Percentiles rank a stretch among this genome's conserved stretches.
phyloP scores from a whole-genome alignment of 2,888 invertebrate genomes.

The Euplagia quadripunctaria region DNA sequence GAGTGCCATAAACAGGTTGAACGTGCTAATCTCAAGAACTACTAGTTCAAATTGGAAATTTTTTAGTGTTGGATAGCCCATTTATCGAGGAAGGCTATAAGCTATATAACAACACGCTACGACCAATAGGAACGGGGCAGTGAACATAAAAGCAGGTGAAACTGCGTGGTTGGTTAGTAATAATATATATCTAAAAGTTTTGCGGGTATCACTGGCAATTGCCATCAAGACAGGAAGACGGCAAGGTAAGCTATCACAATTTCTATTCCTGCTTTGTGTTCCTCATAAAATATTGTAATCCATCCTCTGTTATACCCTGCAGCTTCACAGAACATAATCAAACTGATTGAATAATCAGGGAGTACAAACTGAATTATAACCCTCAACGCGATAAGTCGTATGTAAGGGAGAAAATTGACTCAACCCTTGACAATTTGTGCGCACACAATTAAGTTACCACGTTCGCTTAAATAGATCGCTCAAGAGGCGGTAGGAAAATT shows the following conservation, averaged over 20 bases:
- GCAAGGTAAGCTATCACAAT: background rate
- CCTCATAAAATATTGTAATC: background rate
- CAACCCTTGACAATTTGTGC: conserved; percentile 17
- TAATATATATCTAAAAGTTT: too few species aligned
- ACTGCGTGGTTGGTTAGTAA: too few species aligned
- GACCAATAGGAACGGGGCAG: too few species aligned
- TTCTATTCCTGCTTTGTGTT: background rate
- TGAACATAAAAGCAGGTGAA: too few species aligned
- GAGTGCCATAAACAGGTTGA: too few species aligned
- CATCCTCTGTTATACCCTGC: background rate
- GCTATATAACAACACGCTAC: too few species aligned
- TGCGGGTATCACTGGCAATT: too few species aligned
- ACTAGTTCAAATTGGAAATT: too few species aligned
- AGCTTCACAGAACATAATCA: conserved; percentile 11
- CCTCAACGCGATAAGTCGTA: conserved; percentile 23
- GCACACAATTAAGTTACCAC: conserved; percentile 20
- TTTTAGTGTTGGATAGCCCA: too few species aligned
- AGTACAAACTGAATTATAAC: conserved; percentile 23
- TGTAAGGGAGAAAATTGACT: conserved; percentile 24
- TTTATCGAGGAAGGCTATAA: too few species aligned
- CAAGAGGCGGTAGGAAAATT: conserved; percentile 5
- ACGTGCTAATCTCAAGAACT: too few species aligned
- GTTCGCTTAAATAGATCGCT: conserved; percentile 8
- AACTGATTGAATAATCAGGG: conserved; percentile 26
- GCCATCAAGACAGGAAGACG: too few species aligned